These are phyloP conservation scores for Steinernema scapterisci DNA, from an alignment of 2,888 invertebrate genomes.

Conservation along the genomic window DNA sequence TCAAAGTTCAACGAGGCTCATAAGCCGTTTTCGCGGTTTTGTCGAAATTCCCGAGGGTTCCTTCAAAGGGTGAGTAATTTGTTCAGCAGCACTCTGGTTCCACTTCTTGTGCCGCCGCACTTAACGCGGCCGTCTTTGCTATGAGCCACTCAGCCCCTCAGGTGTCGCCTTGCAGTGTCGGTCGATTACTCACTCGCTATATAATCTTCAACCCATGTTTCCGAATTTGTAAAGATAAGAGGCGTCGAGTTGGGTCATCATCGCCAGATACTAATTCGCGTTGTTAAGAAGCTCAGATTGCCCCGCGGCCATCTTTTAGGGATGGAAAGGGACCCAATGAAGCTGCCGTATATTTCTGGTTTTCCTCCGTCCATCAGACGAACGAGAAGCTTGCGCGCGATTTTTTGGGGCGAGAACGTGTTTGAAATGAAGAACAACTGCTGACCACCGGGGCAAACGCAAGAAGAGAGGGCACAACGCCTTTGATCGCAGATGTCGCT, in stretches of 20 bases:
- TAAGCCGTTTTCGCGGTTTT: neutral
- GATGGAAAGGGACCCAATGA: slow-evolving; percentile 16
- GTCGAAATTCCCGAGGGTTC: neutral
- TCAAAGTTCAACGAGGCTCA: no score
- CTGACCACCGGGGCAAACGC: slow-evolving; percentile 8
- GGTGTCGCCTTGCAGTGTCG: neutral
- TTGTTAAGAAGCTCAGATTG: neutral
- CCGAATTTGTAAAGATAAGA: neutral
- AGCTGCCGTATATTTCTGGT: slow-evolving; percentile 24
- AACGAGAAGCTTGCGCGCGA: slow-evolving; percentile 10
- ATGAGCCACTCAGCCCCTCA: neutral
- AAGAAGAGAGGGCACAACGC: neutral
- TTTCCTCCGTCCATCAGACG: neutral
- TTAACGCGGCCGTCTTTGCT: neutral
- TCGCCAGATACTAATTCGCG: neutral
- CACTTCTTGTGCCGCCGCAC: slow-evolving; percentile 1
- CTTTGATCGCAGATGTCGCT: slow-evolving; percentile 12
- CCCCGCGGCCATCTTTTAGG: slow-evolving; percentile 14
- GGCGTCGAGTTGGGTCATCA: neutral
- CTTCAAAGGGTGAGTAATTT: slow-evolving; percentile 26
- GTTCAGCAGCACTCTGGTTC: slow-evolving; percentile 1
- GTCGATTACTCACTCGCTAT: slow-evolving; percentile 17
- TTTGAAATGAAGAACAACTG: slow-evolving; percentile 10
- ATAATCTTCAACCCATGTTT: neutral
- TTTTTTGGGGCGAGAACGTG: slow-evolving; percentile 26